Percentiles rank a stretch among this genome's conserved stretches.
phyloP scores from a whole-genome alignment of 2,888 invertebrate genomes.

The Drosophila koepferae region DNA sequence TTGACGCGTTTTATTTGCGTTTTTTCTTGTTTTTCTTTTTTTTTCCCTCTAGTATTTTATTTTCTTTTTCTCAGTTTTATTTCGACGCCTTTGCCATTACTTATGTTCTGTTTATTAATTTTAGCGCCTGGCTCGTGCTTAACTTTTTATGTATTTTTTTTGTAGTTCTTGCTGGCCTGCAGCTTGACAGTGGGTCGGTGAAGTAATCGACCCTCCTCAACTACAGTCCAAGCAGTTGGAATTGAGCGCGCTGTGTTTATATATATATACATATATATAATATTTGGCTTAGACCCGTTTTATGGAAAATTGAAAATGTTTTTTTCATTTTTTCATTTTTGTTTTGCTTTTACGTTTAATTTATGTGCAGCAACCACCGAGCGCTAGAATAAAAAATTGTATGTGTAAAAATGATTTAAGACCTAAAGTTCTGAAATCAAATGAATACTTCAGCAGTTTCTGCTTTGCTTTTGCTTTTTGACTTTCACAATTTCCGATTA shows the following conservation, averaged over 20 bases:
- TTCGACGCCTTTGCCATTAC: conserved; percentile 43
- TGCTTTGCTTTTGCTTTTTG: too few relatives aligned
- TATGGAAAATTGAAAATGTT: conserved; percentile 30
- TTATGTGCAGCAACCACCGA: conserved; percentile 30
- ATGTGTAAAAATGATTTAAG: conserved; percentile 25
- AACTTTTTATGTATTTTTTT: conserved; percentile 32
- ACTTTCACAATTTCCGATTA: conserved; percentile 1
- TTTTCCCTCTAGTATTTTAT: conserved; percentile 8
- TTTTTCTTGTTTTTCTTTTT: conserved; percentile 14
- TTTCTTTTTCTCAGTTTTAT: conserved; percentile 23
- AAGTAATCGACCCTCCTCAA: conserved; percentile 27
- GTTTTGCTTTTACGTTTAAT: conserved; percentile 30
- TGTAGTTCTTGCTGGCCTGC: neutral
- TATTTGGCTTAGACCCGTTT: conserved; percentile 18
- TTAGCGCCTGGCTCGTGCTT: conserved; percentile 33
- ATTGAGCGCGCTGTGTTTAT: conserved; percentile 26
- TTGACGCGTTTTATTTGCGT: conserved; percentile 62
- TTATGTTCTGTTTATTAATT: conserved; percentile 60
- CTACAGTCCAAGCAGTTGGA: neutral
- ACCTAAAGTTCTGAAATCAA: conserved; percentile 1
- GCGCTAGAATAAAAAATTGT: conserved; percentile 14
- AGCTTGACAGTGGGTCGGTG: conserved; percentile 51
- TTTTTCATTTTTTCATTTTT: conserved; percentile 20
- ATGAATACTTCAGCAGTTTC: neutral
- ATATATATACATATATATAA: neutral